A percentile compares a stretch with the other conserved stretches of the same genome.
phyloP scores from a whole-genome alignment of 2,888 invertebrate genomes.

The Willowsia nigromaculata region DNA sequence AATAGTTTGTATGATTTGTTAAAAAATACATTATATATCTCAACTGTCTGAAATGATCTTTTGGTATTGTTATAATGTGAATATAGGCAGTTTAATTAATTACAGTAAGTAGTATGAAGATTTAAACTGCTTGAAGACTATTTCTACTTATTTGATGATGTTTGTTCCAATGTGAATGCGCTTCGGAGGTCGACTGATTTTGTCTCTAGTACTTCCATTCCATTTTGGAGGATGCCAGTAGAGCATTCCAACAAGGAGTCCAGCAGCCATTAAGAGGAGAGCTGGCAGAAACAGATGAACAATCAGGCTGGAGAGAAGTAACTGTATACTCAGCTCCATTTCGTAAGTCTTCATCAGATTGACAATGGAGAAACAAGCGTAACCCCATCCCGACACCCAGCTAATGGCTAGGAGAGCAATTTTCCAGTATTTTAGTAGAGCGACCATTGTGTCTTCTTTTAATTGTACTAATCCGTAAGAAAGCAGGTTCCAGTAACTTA shows the following conservation, averaged over 20 bases:
- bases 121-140: no score
- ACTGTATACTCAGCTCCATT: conserved; percentile 69
- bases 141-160: conserved; percentile 56
- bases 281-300: conserved; percentile 69
- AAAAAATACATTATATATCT: no score
- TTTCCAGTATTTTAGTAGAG: conserved; percentile 64
- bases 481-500: no score
- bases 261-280: conserved; percentile 62
- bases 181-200: not conserved
- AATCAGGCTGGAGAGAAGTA: conserved; percentile 60
- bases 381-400: conserved; percentile 73
- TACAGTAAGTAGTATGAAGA: no score
- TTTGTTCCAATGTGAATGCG: conserved; percentile 50
- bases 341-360: conserved; percentile 67
- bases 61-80: no score
- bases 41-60: no score
- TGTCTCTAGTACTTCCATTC: not conserved
- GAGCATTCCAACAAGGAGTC: conserved; percentile 38
- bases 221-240: conserved; percentile 56
- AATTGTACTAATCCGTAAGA: no score
- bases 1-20: no score
- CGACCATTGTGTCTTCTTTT: conserved; percentile 45
- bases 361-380: conserved; percentile 62
- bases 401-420: conserved; percentile 53
- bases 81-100: no score